Conservation (phyloP, 1,140 invertebrate species). For the Trinorchestia longiramus region DNA sequence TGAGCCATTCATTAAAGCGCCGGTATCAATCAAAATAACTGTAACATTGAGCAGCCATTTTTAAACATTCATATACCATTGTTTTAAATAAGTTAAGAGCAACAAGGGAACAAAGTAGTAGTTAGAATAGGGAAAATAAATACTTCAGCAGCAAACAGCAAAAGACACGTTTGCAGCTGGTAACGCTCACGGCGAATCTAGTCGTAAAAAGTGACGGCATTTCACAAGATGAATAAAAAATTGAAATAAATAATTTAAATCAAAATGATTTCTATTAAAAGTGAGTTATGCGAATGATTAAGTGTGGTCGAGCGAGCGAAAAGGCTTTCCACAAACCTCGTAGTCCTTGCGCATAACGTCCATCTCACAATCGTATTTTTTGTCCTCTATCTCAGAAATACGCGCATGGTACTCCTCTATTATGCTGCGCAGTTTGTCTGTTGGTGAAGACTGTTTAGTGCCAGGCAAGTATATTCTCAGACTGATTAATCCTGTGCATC, state of each 20-base stretch:
- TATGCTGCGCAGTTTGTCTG: slow-evolving; percentile 72
- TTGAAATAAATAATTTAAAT: slow-evolving; percentile 13
- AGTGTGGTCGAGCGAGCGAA: slow-evolving; percentile 3
- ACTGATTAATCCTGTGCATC: background rate
- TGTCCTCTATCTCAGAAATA: slow-evolving; percentile 89
- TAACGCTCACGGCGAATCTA: background rate
- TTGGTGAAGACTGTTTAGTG: slow-evolving; percentile 70
- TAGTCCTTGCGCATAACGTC: slow-evolving; percentile 97
- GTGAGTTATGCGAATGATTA: slow-evolving; percentile 41
- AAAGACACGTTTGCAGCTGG: background rate
- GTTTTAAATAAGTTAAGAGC: background rate
- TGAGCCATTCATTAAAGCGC: slow-evolving; percentile 44
- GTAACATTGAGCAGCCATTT: slow-evolving; percentile 31
- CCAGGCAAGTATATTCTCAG: background rate
- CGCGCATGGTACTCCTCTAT: slow-evolving; percentile 81
- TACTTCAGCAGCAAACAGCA: background rate
- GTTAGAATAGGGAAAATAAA: slow-evolving; percentile 4
- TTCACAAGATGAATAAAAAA: slow-evolving; percentile 11
- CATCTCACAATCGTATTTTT: slow-evolving; percentile 98
- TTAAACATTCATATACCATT: slow-evolving; percentile 17
- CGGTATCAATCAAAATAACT: background rate
- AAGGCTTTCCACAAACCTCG: slow-evolving; percentile 76
- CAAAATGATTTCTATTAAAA: slow-evolving; percentile 39
- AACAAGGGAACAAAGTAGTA: background rate
- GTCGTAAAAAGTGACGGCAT: slow-evolving; percentile 10